Conservation (phyloP, 2,888 invertebrate genomes). For the Blomia tropicalis region DNA sequence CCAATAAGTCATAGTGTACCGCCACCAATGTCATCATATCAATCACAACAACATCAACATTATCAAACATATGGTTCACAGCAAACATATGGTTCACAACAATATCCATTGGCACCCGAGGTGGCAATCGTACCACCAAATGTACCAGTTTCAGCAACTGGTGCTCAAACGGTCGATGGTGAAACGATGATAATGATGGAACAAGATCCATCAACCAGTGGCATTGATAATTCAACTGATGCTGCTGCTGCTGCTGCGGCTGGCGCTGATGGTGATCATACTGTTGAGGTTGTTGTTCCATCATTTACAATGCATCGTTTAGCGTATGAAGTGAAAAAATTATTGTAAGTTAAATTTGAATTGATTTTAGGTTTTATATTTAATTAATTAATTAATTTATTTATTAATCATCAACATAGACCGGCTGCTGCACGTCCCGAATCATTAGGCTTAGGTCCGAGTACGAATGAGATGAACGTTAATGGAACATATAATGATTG, state of each 20-base stretch:
- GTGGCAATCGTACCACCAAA: too few species aligned
- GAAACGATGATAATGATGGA: not conserved
- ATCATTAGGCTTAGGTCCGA: constrained; percentile 2
- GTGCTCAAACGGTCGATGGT: too few species aligned
- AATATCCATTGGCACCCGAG: too few species aligned
- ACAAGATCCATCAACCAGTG: not conserved
- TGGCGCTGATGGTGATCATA: not conserved
- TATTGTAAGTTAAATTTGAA: not conserved
- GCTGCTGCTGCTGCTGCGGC: not conserved
- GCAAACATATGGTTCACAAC: not conserved
- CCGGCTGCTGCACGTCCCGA: constrained; percentile 8
- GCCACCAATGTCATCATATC: not conserved
- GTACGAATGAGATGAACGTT: not conserved
- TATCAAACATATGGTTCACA: not conserved
- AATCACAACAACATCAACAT: not conserved
- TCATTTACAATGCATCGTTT: not conserved
- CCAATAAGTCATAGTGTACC: not conserved
- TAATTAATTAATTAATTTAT: not conserved
- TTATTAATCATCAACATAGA: not conserved
- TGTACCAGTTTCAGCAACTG: too few species aligned
- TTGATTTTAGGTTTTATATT: not conserved
- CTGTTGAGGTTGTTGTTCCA: not conserved
- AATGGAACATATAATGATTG: not conserved
- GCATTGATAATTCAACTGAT: not conserved
- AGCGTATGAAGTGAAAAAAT: constrained; percentile 15